Base-by-base conservation (phyloP, 2,888 invertebrate genomes). In the Chaetoderma sp. region DNA sequence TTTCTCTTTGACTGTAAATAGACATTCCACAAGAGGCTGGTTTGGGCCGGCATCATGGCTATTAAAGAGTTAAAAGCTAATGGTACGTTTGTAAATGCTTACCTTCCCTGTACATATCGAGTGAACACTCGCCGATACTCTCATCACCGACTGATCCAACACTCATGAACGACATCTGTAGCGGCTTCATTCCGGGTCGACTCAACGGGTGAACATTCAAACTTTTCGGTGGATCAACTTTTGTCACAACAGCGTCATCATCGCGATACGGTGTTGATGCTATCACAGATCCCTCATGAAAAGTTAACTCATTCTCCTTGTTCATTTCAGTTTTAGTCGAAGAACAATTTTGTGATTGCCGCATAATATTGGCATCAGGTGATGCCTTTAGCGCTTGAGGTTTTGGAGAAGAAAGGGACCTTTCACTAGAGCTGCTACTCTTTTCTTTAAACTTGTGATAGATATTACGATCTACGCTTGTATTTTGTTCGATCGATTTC, bases 61-160 rank as follows among this genome's bases (percentile, higher is more conserved):
- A n/a, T n/a, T n/a, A n/a, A n/a, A n/a, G n/a, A n/a, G n/a, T n/a
- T n/a, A n/a, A n/a, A n/a, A n/a, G n/a, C n/a, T n/a, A n/a, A n/a
- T n/a, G n/a, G n/a, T n/a, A n/a, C n/a, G n/a, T n/a, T n/a, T n/a
- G n/a, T n/a, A n/a, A n/a, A 13, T n/a, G 66, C 79, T 66, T 66
- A 79, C 81, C 79, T 67, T 79, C 78, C 1, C 78, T 63, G 62
- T 78, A 77, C 39, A 76, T 74, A 61, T 81, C 80, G 10, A 81
- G 74, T 0, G 82, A 82, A 55, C 81, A 83, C 45, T 81, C 79
- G 18, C 81, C 83, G 18, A 83, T 80, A 8, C 79, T 80, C 58
- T 81, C 82, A 61, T 78, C 79, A n/a, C n/a, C n/a, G 13, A 71
- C 73, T 3, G 78, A 79, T 8, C 74, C 67, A 44, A 73, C 68